A percentile compares a stretch with the other conserved stretches of the same genome.
Conservation (phyloP, 2,888 invertebrate genomes). For the Hanleya hanleyi region DNA sequence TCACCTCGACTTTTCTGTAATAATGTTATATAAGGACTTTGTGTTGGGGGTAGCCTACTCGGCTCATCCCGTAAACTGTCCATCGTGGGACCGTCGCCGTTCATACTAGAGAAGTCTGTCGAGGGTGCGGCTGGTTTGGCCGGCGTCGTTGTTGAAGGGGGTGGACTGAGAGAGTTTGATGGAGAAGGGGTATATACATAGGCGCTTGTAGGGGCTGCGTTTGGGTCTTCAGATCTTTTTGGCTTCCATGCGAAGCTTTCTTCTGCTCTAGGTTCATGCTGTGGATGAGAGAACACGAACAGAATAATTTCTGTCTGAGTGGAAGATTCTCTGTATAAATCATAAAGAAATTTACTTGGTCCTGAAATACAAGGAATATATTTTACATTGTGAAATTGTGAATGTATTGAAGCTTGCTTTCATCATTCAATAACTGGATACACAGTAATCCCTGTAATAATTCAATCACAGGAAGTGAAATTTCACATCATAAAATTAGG, state of each 20-base stretch:
- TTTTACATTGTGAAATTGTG: too few relatives aligned
- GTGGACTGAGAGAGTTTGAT: neutral
- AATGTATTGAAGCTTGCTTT: too few relatives aligned
- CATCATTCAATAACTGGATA: too few relatives aligned
- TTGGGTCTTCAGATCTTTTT: neutral
- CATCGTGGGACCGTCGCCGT: slow-evolving; percentile 28
- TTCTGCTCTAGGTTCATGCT: slow-evolving; percentile 12
- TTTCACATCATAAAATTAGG: too few relatives aligned
- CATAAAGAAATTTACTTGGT: too few relatives aligned
- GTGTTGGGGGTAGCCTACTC: slow-evolving; percentile 81
- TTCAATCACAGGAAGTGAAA: too few relatives aligned
- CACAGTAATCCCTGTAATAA: too few relatives aligned
- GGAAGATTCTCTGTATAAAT: too few relatives aligned
- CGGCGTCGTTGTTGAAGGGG: neutral
- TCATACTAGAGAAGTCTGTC: slow-evolving; percentile 20
- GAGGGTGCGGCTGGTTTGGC: neutral
- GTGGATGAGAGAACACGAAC: too few relatives aligned
- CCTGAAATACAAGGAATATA: too few relatives aligned
- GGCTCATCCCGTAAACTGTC: slow-evolving; percentile 35
- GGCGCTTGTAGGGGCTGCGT: neutral
- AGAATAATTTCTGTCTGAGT: too few relatives aligned
- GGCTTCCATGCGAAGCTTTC: slow-evolving; percentile 32
- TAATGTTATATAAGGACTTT: slow-evolving; percentile 90
- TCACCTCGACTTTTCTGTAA: slow-evolving; percentile 91
- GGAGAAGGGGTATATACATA: slow-evolving; percentile 7